Evolutionary conservation across 2,113 vertebrate species (phyloP), one percentile per base, ranked within the genome.

Genomic region (Genyomyrus donnyi): DNA sequence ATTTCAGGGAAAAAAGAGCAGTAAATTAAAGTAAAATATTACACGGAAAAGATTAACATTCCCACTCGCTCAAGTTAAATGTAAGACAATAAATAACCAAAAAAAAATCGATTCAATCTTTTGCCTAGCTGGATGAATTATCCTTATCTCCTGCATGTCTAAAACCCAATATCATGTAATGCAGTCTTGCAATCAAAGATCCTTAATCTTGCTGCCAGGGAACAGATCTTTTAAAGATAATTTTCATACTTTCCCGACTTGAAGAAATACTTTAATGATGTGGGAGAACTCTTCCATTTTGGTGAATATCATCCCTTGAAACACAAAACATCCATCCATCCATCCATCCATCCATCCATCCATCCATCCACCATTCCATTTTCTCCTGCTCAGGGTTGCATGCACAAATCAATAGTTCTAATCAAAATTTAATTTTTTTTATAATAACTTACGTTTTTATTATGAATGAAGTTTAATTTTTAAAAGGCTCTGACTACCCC

Each of bases 111-210:
- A 90, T 91, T 92, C 89, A 53, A 86, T 93, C 90, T 94, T 92
- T 91, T 89, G 93, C 91, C 91, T 93, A 80, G 83, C 90, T 87
- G 91, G 91, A 93, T 95, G 93, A 95, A 93, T 94, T 94, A 94
- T 95, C 92, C 92, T 87, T 84, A 89, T 88, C 49, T 90, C 58
- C 56, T 92, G 86, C 91, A 90, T 91, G 92, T 94, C 93, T 91
- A 91, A 93, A 94, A 94, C 91, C 92, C 93, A 94, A 94, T 94
- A 93, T 93, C 92, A 92, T 91, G 91, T 94, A 94, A 95, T 94
- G 93, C 92, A 93, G 93, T 91, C 91, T 88, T 56, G 92, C 94
- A 95, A 94, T 95, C 94, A 95, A 88, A 91, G 92, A 94, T 91
- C 88, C 90, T 95, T 93, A 91, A 95, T 95, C 92, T 94, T 93